These are phyloP conservation scores for Aldabrachelys gigantea DNA, from an alignment of 2,113 vertebrate species.

Conservation along the genomic window DNA sequence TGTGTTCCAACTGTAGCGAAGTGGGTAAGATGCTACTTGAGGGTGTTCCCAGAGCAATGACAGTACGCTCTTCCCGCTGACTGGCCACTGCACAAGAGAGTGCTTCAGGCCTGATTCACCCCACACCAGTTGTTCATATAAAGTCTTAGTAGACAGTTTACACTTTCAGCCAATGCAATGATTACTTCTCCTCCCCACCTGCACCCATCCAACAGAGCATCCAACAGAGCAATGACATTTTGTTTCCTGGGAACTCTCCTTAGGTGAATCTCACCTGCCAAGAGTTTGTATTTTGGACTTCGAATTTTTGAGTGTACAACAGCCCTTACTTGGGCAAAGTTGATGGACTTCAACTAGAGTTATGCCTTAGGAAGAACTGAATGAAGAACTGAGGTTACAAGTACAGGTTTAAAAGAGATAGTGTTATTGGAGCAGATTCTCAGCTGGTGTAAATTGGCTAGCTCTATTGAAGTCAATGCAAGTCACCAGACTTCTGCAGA, in stretches of 20 bases:
- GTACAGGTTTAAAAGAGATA: fast-evolving
- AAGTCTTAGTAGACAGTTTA: fast-evolving
- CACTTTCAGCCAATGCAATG: fast-evolving
- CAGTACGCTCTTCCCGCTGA: fast-evolving
- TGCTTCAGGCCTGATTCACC: fast-evolving
- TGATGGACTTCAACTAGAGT: fast-evolving
- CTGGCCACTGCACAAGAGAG: neutral
- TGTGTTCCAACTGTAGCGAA: fast-evolving
- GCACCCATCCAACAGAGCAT: fast-evolving
- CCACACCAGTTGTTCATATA: fast-evolving
- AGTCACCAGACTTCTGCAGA: fast-evolving
- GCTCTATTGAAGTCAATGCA: fast-evolving
- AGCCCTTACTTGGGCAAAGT: neutral
- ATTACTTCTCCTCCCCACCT: neutral
- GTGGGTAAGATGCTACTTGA: fast-evolving
- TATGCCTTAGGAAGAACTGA: fast-evolving
- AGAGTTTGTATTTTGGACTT: neutral
- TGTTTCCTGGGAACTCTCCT: neutral
- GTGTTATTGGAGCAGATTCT: neutral
- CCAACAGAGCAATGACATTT: neutral
- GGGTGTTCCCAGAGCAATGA: neutral
- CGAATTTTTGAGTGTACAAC: neutral
- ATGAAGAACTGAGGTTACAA: fast-evolving
- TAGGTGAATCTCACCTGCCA: fast-evolving
- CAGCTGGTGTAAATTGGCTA: fast-evolving